Conservation (phyloP, 2,888 invertebrate genomes). For the Calameuta filiformis region DNA sequence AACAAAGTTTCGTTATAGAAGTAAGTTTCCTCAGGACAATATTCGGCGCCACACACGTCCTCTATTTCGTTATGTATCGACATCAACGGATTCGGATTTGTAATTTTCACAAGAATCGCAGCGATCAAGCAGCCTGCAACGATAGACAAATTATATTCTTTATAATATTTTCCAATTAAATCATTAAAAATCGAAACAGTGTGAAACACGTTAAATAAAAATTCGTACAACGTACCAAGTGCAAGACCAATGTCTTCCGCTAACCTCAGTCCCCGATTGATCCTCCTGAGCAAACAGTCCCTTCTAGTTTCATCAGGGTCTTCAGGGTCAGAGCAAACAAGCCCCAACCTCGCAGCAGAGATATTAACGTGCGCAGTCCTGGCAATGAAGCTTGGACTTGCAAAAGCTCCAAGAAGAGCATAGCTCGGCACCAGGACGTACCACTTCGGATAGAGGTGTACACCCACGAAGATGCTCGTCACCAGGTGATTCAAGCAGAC, state of each 20-base stretch:
- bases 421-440: conserved; percentile 58
- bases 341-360: conserved; percentile 53
- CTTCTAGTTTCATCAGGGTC: conserved; percentile 60
- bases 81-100: conserved; percentile 36
- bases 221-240: conserved; percentile 36
- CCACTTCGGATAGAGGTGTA: conserved; percentile 58
- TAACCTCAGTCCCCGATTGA: conserved; percentile 56
- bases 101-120: conserved; percentile 51
- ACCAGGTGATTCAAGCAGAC: conserved; percentile 58
- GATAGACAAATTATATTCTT: background rate
- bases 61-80: conserved; percentile 42
- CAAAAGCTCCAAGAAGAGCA: conserved; percentile 52
- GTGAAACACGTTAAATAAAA: background rate
- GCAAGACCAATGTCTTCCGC: conserved; percentile 62
- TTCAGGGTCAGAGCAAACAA: conserved; percentile 58
- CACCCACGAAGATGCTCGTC: conserved; percentile 57
- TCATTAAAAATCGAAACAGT: background rate
- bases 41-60: conserved; percentile 56
- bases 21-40: conserved; percentile 54
- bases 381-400: conserved; percentile 53
- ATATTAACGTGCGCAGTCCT: conserved; percentile 55
- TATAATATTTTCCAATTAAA: background rate
- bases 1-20: conserved; percentile 50
- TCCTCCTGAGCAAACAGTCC: conserved; percentile 56
- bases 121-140: conserved; percentile 55